phyloP scores from a whole-genome alignment of 2,797 vertebrate species.

The Lacerta bilineata region DNA sequence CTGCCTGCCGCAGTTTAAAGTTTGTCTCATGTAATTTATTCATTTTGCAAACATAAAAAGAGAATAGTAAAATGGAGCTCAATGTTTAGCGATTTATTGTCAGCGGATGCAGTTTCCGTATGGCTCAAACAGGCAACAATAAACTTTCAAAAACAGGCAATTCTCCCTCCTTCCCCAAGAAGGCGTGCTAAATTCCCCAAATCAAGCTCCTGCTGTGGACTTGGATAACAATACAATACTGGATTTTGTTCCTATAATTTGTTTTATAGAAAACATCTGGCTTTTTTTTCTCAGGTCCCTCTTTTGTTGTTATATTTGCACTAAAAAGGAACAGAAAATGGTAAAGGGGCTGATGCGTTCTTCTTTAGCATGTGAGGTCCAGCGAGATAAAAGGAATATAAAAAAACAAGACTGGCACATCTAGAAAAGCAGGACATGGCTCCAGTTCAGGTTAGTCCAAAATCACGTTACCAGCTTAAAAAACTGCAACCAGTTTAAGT shows the following conservation, averaged over 20 bases:
- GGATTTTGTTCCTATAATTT: neutral
- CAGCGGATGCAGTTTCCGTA: slow-evolving; percentile 18
- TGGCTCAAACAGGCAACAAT: slow-evolving; percentile 2
- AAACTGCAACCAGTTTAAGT: neutral
- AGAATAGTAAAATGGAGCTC: slow-evolving; percentile 40
- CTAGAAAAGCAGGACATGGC: too few species aligned
- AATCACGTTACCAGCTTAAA: neutral
- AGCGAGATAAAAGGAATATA: neutral
- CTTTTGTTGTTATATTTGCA: neutral
- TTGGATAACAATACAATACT: neutral
- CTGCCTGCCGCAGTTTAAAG: slow-evolving; percentile 37
- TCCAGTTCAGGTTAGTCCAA: too few species aligned
- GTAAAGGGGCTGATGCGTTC: neutral
- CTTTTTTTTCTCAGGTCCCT: neutral
- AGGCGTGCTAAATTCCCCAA: neutral
- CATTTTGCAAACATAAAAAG: slow-evolving; percentile 42
- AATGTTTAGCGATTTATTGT: slow-evolving; percentile 32
- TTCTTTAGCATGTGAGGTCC: neutral
- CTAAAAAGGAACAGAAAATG: neutral
- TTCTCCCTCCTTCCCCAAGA: neutral
- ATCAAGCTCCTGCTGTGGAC: neutral
- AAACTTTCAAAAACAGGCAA: neutral
- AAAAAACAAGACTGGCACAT: neutral
- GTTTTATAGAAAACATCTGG: neutral
- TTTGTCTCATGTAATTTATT: neutral